Percentiles rank a stretch among this genome's conserved stretches.
Conservation (phyloP, 2,113 vertebrate species). For the Dendropsophus ebraccatus region DNA sequence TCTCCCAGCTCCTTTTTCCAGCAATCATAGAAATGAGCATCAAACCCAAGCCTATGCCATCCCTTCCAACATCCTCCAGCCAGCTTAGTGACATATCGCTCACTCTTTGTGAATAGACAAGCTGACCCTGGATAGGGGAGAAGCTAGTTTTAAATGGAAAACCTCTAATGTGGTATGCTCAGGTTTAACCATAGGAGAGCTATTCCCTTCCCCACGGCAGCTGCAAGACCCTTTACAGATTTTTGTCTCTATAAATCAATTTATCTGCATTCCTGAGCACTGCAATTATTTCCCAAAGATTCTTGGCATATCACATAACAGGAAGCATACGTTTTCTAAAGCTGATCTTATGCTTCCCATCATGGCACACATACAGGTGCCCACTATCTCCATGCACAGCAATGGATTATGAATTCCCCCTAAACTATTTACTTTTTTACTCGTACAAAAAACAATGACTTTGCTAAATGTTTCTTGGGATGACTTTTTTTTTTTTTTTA, state of each 20-base stretch:
- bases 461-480: too few relatives aligned
- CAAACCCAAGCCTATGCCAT: too few relatives aligned
- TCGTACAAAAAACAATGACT: not conserved
- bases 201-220: not conserved
- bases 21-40: too few relatives aligned
- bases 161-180: not conserved
- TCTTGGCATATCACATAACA: not conserved
- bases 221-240: not conserved
- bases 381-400: not conserved
- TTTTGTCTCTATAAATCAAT: not conserved
- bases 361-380: not conserved
- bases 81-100: too few relatives aligned
- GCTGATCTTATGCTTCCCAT: not conserved
- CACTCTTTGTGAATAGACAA: too few relatives aligned
- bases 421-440: not conserved
- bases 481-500: too few relatives aligned
- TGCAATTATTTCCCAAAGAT: not conserved
- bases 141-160: too few relatives aligned
- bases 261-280: not conserved
- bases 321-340: not conserved
- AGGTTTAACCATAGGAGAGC: not conserved
- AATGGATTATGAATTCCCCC: slow-evolving; percentile 7
- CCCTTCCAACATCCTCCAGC: too few relatives aligned
- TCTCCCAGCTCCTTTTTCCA: too few relatives aligned
- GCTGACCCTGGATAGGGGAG: too few relatives aligned